Evolutionary conservation across 92 coral and sea anemone species (phyloP), one percentile per base, ranked within the genome.

Genomic region (Parazoanthus atlanticus): DNA sequence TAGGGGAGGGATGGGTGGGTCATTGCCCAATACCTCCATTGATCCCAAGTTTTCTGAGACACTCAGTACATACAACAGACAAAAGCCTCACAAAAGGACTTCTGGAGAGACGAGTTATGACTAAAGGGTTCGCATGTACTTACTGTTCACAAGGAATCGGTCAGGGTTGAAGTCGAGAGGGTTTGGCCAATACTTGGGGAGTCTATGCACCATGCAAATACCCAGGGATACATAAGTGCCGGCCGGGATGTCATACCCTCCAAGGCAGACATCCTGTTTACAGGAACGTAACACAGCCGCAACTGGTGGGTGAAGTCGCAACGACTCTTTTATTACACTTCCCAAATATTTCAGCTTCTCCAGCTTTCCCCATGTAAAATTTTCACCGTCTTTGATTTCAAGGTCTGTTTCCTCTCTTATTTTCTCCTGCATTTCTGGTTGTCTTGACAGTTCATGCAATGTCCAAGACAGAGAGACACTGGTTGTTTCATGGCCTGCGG

Each of bases 401-500:
- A 38, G 65, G 25, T 73, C 67, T 12, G 86, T 56, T 85, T 94
- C 94, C 56, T 86, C 28, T 30, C 94, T 83, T 64, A 90, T 83
- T 88, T 86, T 85, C 65, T 91, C 88, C 56, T 92, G 93, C 6
- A 91, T 88, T 16, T 91, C 93, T 38, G 97, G 95, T 25, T 91
- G 85, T 76, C 88, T 93, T 25, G 97, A 92, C 4, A 94, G 94
- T 76, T 91, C 93, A 31, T 89, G 85, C 61, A 93, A 71, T 23
- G 95, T 94, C 97, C 96, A 94, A 21, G 93, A 83, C 86, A 94
- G 28, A 28, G 97, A 77, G 15, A 47, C 84, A 58, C 94, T 82
- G 41, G 91, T 89, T 34, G 97, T 93, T 71, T 94, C 98, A 56
- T 94, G 98, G 7, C 95, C 98, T 89, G 95, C 93, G 26, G 93